Conservation (phyloP, 2,113 vertebrate genomes). For the Dascyllus trimaculatus region DNA sequence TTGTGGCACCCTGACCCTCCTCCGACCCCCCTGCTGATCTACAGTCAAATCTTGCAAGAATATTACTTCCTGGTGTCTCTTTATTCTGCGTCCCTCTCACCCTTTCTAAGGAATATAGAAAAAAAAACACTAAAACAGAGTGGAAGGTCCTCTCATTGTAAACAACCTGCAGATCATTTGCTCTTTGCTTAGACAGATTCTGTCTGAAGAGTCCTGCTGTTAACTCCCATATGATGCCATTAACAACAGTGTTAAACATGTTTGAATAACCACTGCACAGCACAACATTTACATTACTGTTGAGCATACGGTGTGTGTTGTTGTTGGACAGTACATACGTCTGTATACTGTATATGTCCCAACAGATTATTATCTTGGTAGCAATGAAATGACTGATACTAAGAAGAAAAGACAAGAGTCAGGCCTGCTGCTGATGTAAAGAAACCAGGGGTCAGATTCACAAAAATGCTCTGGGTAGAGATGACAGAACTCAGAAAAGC, state of each 20-base stretch:
- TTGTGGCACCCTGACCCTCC: not conserved
- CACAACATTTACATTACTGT: conserved; percentile 13
- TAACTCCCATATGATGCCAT: conserved; percentile 17
- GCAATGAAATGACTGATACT: conserved; percentile 20
- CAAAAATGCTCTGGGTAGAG: conserved; percentile 3
- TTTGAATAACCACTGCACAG: conserved; percentile 28
- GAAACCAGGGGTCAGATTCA: conserved; percentile 7
- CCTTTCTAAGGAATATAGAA: conserved; percentile 36
- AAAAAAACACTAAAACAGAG: conserved; percentile 35
- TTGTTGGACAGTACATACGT: not conserved
- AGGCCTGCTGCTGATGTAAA: not conserved
- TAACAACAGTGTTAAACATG: conserved; percentile 40
- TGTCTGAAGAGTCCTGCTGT: conserved; percentile 16
- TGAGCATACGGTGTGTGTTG: conserved; percentile 1
- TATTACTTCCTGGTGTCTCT: conserved; percentile 51
- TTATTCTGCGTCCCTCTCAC: conserved; percentile 24
- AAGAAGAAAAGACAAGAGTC: not conserved
- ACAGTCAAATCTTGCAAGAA: conserved; percentile 48
- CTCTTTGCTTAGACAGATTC: conserved; percentile 13
- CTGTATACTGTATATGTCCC: not conserved
- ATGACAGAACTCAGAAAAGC: too few species aligned
- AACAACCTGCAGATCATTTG: conserved; percentile 5
- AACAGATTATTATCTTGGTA: conserved; percentile 22
- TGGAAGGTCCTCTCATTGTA: conserved; percentile 7
- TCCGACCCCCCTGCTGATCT: conserved; percentile 50